Evolutionary conservation across 2,797 vertebrate genomes (phyloP).

Genomic region (Crypturellus tataupa): DNA sequence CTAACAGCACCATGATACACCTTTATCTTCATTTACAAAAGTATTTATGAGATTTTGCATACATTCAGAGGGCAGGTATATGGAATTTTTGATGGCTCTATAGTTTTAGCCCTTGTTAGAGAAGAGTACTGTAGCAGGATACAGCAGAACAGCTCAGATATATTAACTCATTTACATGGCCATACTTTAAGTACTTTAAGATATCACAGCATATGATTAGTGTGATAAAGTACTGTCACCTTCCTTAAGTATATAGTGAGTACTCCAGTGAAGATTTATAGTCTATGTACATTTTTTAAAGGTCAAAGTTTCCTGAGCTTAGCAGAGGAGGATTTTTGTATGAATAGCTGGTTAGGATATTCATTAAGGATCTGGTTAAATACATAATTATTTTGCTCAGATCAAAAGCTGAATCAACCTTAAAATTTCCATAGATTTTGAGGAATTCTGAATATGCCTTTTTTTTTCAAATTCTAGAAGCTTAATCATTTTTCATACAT

Average conservation of each 20-base stretch:
- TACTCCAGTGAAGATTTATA: not conserved
- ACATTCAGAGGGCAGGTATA: not conserved
- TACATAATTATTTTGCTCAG: not conserved
- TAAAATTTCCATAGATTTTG: not conserved
- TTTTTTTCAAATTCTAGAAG: not conserved
- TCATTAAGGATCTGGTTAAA: not conserved
- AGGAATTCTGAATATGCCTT: not conserved
- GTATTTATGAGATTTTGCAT: not conserved
- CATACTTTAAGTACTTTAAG: not conserved
- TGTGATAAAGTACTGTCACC: not conserved
- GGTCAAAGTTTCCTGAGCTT: not conserved
- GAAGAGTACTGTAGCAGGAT: not conserved
- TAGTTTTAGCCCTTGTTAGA: not conserved
- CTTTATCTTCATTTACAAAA: not conserved
- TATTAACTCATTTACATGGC: not conserved
- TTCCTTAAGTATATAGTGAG: not conserved
- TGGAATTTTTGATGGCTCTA: not conserved
- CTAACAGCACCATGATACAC: not conserved
- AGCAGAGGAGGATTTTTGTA: not conserved
- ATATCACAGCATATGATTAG: not conserved
- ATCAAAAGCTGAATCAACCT: not conserved
- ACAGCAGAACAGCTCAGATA: fast-evolving
- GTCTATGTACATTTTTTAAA: not conserved
- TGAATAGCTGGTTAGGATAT: not conserved
- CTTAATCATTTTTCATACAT: not conserved